phyloP scores from a whole-genome alignment of 2,113 vertebrate species.

The Lepus timidus region DNA sequence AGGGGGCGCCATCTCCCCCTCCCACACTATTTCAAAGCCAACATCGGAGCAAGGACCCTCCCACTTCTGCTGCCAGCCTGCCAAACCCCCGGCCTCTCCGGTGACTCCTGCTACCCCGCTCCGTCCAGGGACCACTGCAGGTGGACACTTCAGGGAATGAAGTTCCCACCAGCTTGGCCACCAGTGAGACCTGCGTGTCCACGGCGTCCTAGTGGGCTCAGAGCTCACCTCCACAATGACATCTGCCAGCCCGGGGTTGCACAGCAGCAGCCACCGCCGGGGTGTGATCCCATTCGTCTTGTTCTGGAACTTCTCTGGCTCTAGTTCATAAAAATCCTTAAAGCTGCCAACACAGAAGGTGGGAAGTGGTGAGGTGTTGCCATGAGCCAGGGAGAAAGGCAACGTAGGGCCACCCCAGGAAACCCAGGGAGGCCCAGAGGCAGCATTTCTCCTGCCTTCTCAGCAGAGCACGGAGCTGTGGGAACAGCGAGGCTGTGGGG shows the following conservation, averaged over 20 bases:
- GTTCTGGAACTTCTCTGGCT: constrained; percentile 94
- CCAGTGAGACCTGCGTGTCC: not conserved
- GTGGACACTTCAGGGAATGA: not conserved
- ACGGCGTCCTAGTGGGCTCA: no score
- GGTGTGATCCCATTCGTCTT: constrained; percentile 95
- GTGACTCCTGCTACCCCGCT: not conserved
- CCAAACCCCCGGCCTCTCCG: not conserved
- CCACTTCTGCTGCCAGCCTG: not conserved
- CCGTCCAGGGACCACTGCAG: not conserved
- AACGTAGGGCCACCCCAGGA: not conserved
- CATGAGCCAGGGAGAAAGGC: not conserved
- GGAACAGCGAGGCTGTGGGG: fast-evolving
- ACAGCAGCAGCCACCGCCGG: constrained; percentile 93
- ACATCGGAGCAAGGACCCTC: not conserved
- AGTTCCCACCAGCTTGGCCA: not conserved
- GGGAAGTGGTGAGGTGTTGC: not conserved
- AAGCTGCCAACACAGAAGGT: constrained; percentile 86
- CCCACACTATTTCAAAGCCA: not conserved
- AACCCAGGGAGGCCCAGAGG: no score
- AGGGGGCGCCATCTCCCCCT: not conserved
- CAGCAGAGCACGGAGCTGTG: not conserved
- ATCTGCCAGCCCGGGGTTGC: constrained; percentile 92
- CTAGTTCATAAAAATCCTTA: constrained; percentile 93
- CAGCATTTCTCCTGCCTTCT: not conserved
- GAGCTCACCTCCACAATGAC: constrained; percentile 91